Base-by-base conservation (phyloP, 2,797 vertebrate genomes). In the Cheirogaleus major region DNA sequence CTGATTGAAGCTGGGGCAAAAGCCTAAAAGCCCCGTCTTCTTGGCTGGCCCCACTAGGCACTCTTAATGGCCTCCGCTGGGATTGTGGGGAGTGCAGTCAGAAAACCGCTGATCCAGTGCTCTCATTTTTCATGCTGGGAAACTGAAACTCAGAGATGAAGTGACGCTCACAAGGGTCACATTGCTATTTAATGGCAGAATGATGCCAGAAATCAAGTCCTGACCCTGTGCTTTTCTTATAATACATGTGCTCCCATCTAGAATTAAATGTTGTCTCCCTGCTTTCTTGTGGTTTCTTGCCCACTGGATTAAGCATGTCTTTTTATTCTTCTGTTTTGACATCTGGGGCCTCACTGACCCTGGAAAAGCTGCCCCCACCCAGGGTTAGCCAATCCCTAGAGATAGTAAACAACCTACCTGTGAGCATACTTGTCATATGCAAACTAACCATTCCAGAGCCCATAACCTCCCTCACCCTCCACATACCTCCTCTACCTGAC, bases 101-200 rank as follows among this genome's bases (percentile, higher is more conserved):
- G 25, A 55, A 85, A 94, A 50, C 12, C 57, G 81, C 1, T 25
- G 25, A 32, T 41, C 2, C 35, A 82, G 2, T 38, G 23, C 5
- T 43, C 18, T 65, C 11, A 65, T n/a, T 65, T 65, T 75, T 20
- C 12, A 55, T n/a, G 23, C 2, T 45, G 14, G 55, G 30, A 57
- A 89, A 95, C 6, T 23, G 32, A 87, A 73, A 69, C 14, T 76
- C n/a, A 73, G 48, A 50, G 57, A 20, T 67, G 30, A 93, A n/a
- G 14, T n/a, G 38, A 80, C 25, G 69, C 48, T 8, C 27, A 59
- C 4, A 48, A 86, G 3, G 11, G 11, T 4, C 41, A 32, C 23
- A 50, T 2, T 50, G 15, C 18, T 75, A 48, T 89, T 80, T 25
- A 80, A 43, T 27, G 70, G 27, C 35, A 92, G 25, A 67, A 81